phyloP scores from a whole-genome alignment of 53 echinoderm and acorn worm species.

The Luidia sarsii region DNA sequence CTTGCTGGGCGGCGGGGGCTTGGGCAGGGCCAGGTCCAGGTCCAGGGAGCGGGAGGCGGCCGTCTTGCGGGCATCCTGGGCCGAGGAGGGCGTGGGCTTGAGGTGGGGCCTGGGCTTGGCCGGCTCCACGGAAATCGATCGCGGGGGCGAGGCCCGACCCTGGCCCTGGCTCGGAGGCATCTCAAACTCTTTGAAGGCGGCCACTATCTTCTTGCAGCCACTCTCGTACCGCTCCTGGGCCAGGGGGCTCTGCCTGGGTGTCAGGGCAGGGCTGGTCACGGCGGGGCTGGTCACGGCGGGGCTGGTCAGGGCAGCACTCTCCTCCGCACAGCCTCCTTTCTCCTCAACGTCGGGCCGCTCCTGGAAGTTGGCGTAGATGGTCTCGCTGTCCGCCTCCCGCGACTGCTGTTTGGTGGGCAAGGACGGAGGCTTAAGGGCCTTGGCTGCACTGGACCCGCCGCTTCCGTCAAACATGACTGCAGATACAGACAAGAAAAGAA shows the following conservation, averaged over 20 bases:
- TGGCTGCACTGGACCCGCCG: background rate
- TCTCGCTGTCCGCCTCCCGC: constrained; percentile 20
- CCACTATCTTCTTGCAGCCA: constrained; percentile 27
- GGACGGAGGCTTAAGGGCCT: constrained; percentile 17
- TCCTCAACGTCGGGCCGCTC: background rate
- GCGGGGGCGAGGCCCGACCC: background rate
- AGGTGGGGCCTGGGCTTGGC: background rate
- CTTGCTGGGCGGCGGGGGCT: background rate
- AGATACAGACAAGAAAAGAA: too few species aligned
- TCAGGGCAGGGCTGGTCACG: constrained; percentile 4
- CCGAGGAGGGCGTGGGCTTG: background rate
- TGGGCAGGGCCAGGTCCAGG: background rate
- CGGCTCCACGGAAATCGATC: background rate
- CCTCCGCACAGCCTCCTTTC: background rate
- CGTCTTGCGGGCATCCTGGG: background rate
- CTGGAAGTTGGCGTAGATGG: constrained; percentile 20
- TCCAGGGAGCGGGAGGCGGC: constrained; percentile 1
- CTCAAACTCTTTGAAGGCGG: constrained; percentile 42
- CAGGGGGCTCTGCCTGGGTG: constrained; percentile 34
- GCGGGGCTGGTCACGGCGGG: constrained; percentile 5
- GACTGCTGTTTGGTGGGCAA: constrained; percentile 38
- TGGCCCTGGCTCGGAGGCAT: background rate
- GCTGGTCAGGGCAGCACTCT: background rate
- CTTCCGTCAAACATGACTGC: background rate
- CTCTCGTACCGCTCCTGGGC: constrained; percentile 37